Base-by-base conservation (phyloP, 2,113 vertebrate species). In the Choloepus hoffmanni region DNA sequence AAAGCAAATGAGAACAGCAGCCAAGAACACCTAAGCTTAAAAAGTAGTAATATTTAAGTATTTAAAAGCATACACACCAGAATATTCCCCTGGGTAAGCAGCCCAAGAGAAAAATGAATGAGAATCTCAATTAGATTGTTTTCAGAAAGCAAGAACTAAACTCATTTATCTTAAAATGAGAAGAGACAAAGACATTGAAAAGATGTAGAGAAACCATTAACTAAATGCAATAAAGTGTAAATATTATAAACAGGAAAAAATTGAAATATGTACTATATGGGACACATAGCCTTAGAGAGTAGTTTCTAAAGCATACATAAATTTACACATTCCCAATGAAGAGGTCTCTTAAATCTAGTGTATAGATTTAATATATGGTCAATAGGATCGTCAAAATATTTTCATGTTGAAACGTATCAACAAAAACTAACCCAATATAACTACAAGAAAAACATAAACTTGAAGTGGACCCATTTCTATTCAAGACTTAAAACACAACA, bases 31-130 rank as follows among this genome's bases (percentile, higher is more conserved):
- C 97, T 97, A 95, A 18, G 95, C 97, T 97, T 96, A 33, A 96
- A 89, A 98, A 98, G 97, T 97, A 98, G 95, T 58, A 95, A 72
- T 94, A 96, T 93, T 76, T 96, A 98, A 96, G 85, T 70, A 96
- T 95, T 97, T 96, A 95, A 96, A 97, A 98, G 92, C 97, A 99
- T 99, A 99, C 99, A 99, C 99, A 99, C 99, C 99, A 98, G 99
- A 99, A 98, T 99, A 99, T 98, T 99, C 99, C 93, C 99, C 99
- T 99, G 99, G 98, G 97, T 98, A 99, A 98, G 99, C 98, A 98
- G 98, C 98, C 98, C 98, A 98, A 99, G 99, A 99, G 99, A 99
- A 98, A 99, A 99, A 97, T 98, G 96, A 99, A 99, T 98, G 99
- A 99, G 97, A 99, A 98, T 97, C 96, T 98, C 94, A 98, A 98